Conservation (phyloP, 2,113 vertebrate genomes). For the Acanthochromis polyacanthus region DNA sequence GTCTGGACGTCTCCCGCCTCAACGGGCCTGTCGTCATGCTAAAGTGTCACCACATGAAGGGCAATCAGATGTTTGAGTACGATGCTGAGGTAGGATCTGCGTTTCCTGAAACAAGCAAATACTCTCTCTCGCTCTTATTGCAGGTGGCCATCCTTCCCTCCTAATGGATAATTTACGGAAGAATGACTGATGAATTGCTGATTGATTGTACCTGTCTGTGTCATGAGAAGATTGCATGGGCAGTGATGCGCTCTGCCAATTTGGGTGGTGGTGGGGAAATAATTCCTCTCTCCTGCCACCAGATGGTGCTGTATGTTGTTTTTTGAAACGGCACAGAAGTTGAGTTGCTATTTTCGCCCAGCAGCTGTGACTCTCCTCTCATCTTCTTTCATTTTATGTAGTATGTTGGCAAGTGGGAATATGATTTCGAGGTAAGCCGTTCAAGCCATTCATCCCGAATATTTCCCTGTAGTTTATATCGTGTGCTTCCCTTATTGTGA, state of each 20-base stretch:
- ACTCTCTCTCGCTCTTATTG: slow-evolving; percentile 16
- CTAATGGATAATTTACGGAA: background rate
- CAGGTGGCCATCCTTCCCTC: background rate
- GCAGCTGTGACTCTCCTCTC: slow-evolving; percentile 53
- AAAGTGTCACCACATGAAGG: slow-evolving; percentile 99
- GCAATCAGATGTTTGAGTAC: slow-evolving; percentile 99
- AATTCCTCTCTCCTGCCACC: slow-evolving; percentile 59
- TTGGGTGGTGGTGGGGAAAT: background rate
- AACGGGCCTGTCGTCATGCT: slow-evolving; percentile 96
- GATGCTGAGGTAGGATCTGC: slow-evolving; percentile 91
- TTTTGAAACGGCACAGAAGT: background rate
- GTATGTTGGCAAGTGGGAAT: slow-evolving; percentile 96
- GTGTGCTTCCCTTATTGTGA: slow-evolving; percentile 34
- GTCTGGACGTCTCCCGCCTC: slow-evolving; percentile 95
- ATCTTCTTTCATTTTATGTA: slow-evolving; percentile 75
- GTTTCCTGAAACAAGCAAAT: background rate
- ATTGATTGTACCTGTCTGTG: slow-evolving; percentile 8
- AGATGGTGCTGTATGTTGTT: slow-evolving; percentile 76
- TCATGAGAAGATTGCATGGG: slow-evolving; percentile 18
- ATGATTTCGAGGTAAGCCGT: slow-evolving; percentile 94
- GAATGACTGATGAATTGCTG: slow-evolving; percentile 20
- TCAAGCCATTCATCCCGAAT: slow-evolving; percentile 9
- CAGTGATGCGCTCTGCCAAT: background rate
- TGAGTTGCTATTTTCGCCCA: slow-evolving; percentile 35
- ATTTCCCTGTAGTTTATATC: slow-evolving; percentile 21